These are phyloP conservation scores for Percopsis omiscomaycus DNA, from an alignment of 2,797 vertebrate genomes.

Conservation along the genomic window DNA sequence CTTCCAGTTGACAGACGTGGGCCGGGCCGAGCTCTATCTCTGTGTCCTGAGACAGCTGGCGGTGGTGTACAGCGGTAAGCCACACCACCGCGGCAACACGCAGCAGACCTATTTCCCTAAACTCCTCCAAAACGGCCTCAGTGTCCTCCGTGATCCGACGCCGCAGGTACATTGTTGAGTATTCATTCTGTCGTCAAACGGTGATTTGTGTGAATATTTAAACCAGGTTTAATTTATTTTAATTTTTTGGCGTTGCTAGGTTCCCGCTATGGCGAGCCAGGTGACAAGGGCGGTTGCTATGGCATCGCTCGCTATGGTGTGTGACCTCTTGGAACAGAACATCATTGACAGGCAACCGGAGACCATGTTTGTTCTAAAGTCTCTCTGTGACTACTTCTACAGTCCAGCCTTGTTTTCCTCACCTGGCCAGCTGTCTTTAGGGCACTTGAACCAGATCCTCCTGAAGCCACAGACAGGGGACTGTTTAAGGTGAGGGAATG, in stretches of 20 bases:
- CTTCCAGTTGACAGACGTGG: slow-evolving; percentile 73
- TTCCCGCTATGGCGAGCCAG: slow-evolving; percentile 75
- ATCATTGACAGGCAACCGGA: slow-evolving; percentile 58
- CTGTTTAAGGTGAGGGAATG: slow-evolving; percentile 54
- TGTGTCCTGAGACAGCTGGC: slow-evolving; percentile 79
- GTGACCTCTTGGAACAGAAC: slow-evolving; percentile 67
- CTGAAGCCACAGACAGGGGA: slow-evolving; percentile 77
- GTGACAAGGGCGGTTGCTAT: slow-evolving; percentile 80
- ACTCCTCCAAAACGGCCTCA: slow-evolving; percentile 74
- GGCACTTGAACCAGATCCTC: slow-evolving; percentile 74
- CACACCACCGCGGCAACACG: slow-evolving; percentile 57
- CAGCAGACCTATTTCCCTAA: slow-evolving; percentile 74
- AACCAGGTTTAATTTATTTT: neutral
- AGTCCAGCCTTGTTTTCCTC: slow-evolving; percentile 37
- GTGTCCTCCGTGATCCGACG: slow-evolving; percentile 70
- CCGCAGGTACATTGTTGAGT: slow-evolving; percentile 62
- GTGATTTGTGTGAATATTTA: slow-evolving; percentile 13
- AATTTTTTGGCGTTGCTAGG: slow-evolving; percentile 64
- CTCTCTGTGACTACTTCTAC: slow-evolving; percentile 73
- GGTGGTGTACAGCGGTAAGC: slow-evolving; percentile 55
- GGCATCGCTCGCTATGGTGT: slow-evolving; percentile 81
- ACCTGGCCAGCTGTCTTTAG: slow-evolving; percentile 41
- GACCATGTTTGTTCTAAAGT: slow-evolving; percentile 61
- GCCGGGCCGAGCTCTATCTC: slow-evolving; percentile 86
- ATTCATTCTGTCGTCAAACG: neutral